Evolutionary conservation across 30 jellyfish, hydroid and myxozoan species (phyloP), one percentile per base, ranked within the genome.

Genomic region (Nemopilema nomurai): DNA sequence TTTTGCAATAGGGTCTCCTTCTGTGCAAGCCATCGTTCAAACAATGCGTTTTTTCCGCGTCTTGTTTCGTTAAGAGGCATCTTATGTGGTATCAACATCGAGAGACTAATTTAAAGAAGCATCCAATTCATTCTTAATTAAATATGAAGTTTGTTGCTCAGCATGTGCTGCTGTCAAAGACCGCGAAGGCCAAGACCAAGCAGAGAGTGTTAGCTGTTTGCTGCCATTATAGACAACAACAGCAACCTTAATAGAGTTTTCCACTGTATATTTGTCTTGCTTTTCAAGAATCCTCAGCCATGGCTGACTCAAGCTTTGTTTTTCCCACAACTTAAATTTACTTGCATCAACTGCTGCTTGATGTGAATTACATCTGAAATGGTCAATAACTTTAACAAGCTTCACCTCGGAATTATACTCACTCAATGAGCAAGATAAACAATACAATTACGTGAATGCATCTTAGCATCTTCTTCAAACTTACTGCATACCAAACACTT

Each of bases 261-360:
- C 26, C 79, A 29, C 71, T 31, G 79, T 74, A 74, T 4, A 16
- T 21, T 29, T 28, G 84, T 74, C 74, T 74, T 74, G 84, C 49
- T 74, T 74, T 41, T 74, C 79, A 74, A 51, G 84, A 29, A 74
- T 28, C 26, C 79, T 74, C 79, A 74, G 74, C 84, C 84, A 74
- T 74, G 79, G 84, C 79, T 74, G 80, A 26, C 29, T 77, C 53
- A 62, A 77, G 87, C 85, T 51, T 26, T 50, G 51, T 49, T 51
- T 77, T 50, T 53, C 87, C 87, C 17, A 77, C 84, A 66, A 49
- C 87, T 33, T 77, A 26, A 77, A 49, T 21, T 51, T 77, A 1
- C 24, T 77, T 77, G 87, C 87, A 74, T 74, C 84, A 74, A 74
- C 84, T 74, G 84, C 84, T 74, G 84, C 84, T 74, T 28, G 78